A percentile compares a stretch with the other conserved stretches of the same genome.
Evolutionary conservation across 2,113 vertebrate genomes (phyloP).

Genomic region (Athene cunicularia): DNA sequence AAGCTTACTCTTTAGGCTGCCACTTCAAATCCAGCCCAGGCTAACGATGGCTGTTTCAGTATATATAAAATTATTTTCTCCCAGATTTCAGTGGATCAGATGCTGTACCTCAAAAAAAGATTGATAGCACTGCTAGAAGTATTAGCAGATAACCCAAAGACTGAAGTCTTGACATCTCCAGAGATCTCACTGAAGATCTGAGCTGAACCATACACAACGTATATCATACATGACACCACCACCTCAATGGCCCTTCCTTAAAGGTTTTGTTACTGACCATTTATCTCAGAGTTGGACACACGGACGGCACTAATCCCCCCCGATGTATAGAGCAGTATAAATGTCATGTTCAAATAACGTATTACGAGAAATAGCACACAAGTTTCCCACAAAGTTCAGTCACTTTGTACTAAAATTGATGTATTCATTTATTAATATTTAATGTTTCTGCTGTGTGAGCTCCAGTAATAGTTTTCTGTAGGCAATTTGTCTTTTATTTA

Average conservation of each 20-base stretch:
- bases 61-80: not conserved
- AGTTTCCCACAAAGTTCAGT: not conserved
- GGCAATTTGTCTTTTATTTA: not conserved
- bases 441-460: not conserved
- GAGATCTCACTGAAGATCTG: not conserved
- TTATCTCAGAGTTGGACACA: not conserved
- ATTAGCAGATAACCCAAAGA: not conserved
- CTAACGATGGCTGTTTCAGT: not conserved
- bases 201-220: not conserved
- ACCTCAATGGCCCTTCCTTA: not conserved
- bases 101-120: not conserved
- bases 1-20: not conserved
- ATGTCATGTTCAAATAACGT: not conserved
- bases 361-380: not conserved
- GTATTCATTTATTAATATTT: slow-evolving; percentile 19
- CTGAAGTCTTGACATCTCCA: not conserved
- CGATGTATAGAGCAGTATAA: not conserved
- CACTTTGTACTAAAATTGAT: not conserved
- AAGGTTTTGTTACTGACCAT: not conserved
- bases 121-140: not conserved
- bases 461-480: not conserved
- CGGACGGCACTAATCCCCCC: not conserved
- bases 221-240: not conserved
- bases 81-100: not conserved
- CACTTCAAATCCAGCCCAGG: not conserved